Percentiles rank a stretch among this genome's conserved stretches.
phyloP scores from a whole-genome alignment of 2,797 vertebrate genomes.

The Syncerus caffer region DNA sequence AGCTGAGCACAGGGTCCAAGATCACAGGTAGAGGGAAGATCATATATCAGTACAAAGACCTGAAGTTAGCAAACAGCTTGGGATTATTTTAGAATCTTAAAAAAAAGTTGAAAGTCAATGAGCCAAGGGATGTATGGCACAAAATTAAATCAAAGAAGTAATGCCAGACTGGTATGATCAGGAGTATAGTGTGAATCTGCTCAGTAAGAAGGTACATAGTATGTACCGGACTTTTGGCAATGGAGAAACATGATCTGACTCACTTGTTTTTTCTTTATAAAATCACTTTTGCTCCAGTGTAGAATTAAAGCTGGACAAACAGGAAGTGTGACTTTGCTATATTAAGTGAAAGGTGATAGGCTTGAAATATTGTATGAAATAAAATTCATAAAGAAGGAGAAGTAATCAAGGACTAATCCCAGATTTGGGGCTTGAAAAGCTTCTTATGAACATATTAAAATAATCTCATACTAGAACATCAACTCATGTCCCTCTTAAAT shows the following conservation, averaged over 20 bases:
- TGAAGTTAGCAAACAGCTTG: neutral
- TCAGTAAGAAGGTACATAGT: neutral
- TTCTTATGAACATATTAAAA: neutral
- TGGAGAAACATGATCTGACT: neutral
- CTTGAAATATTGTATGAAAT: neutral
- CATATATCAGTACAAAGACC: neutral
- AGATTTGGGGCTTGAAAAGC: neutral
- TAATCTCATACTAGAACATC: neutral
- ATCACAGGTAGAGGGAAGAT: neutral
- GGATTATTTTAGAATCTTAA: neutral
- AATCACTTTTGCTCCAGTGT: neutral
- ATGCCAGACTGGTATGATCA: neutral
- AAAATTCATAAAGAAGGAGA: neutral
- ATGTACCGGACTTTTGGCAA: neutral
- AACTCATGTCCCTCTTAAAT: neutral
- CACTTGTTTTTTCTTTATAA: neutral
- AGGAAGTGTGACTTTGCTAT: neutral
- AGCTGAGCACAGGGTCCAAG: neutral
- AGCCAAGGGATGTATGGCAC: neutral
- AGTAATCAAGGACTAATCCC: neutral
- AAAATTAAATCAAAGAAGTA: neutral
- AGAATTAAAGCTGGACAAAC: neutral
- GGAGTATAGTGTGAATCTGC: neutral
- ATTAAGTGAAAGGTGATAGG: neutral
- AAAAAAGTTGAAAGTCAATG: neutral